Evolutionary conservation across 2,888 invertebrate species (phyloP).

Genomic region (Xestia xanthographa): DNA sequence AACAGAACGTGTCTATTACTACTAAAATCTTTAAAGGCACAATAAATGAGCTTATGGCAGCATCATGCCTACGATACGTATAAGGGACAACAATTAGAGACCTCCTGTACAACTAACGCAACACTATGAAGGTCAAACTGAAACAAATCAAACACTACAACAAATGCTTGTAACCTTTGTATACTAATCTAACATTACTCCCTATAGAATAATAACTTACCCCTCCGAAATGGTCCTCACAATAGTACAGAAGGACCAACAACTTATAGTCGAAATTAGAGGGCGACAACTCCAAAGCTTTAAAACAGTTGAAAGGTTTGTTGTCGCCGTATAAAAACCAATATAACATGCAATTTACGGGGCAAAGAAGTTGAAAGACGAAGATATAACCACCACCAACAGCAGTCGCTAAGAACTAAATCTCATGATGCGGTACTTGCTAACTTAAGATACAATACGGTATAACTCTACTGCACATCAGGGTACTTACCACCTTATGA

Average conservation of each 20-base stretch:
- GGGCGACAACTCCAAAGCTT: constrained; percentile 31
- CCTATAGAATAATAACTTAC: constrained; percentile 55
- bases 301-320: constrained; percentile 25
- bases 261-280: constrained; percentile 34
- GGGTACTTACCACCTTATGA: constrained; percentile 51
- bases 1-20: constrained; percentile 66
- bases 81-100: constrained; percentile 74
- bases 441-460: constrained; percentile 51
- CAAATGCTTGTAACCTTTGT: constrained; percentile 84
- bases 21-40: constrained; percentile 83
- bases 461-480: constrained; percentile 21
- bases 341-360: constrained; percentile 41
- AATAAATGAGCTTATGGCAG: constrained; percentile 86
- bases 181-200: constrained; percentile 63
- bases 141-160: constrained; percentile 74
- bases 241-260: constrained; percentile 35
- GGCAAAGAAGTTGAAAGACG: constrained; percentile 28
- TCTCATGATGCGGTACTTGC: constrained; percentile 39
- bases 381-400: constrained; percentile 53
- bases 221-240: constrained; percentile 41
- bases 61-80: constrained; percentile 80
- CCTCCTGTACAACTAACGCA: constrained; percentile 75
- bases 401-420: constrained; percentile 31
- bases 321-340: constrained; percentile 38
- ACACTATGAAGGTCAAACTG: constrained; percentile 69